These are phyloP conservation scores for Drosophila ezoana DNA, from an alignment of 2,888 invertebrate species.

Conservation along the genomic window DNA sequence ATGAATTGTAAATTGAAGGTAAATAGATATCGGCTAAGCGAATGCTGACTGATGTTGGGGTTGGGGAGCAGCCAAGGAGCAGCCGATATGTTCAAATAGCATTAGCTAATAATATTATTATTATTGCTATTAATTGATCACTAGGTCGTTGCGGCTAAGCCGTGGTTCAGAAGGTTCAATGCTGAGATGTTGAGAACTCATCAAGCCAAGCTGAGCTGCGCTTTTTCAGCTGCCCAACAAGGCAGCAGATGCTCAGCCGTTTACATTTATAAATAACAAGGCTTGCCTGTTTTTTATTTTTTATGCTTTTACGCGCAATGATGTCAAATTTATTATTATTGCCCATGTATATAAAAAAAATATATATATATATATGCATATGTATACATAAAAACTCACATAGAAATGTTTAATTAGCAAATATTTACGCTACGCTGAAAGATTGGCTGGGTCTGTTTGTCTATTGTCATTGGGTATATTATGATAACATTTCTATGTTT, in stretches of 20 bases:
- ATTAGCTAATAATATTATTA: constrained; percentile 27
- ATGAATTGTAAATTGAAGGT: constrained; percentile 55
- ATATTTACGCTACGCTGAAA: constrained; percentile 61
- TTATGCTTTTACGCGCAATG: constrained; percentile 72
- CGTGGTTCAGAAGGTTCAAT: constrained; percentile 60
- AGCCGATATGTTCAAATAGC: constrained; percentile 36
- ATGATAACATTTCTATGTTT: constrained; percentile 48
- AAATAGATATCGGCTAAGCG: constrained; percentile 27
- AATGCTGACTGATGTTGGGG: constrained; percentile 12
- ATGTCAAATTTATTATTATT: constrained; percentile 78
- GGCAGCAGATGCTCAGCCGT: constrained; percentile 28
- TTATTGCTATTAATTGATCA: constrained; percentile 70
- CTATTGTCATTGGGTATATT: constrained; percentile 43
- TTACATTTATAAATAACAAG: constrained; percentile 57
- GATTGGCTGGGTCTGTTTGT: constrained; percentile 30
- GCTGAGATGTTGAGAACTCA: constrained; percentile 42
- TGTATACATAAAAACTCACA: constrained; percentile 25
- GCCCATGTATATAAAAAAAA: constrained; percentile 22
- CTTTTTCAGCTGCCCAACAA: constrained; percentile 22
- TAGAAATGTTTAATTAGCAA: constrained; percentile 78
- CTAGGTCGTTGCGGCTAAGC: constrained; percentile 60
- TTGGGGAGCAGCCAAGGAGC: constrained; percentile 23
- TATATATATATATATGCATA: too few species aligned
- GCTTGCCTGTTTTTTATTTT: constrained; percentile 36
- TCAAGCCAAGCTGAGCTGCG: constrained; percentile 25